Evolutionary conservation across 2,113 vertebrate species (phyloP).

Genomic region (Halcyon malimbica): DNA sequence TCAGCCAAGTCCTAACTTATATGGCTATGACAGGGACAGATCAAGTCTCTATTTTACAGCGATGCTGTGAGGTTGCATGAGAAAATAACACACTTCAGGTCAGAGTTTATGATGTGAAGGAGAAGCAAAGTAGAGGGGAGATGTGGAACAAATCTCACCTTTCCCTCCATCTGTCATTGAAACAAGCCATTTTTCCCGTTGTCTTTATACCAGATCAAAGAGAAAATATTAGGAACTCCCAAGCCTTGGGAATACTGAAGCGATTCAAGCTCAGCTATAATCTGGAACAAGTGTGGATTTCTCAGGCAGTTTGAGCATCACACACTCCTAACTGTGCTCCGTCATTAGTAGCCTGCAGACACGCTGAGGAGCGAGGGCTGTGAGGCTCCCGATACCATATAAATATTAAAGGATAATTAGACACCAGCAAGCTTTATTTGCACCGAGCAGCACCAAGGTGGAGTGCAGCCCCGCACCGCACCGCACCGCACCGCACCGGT

Average conservation of each 20-base stretch:
- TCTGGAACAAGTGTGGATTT: neutral
- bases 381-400: accelerated
- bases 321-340: accelerated
- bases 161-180: neutral
- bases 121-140: neutral
- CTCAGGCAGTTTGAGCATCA: accelerated
- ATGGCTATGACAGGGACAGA: neutral
- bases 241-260: neutral
- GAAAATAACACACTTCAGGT: neutral
- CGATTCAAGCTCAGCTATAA: neutral
- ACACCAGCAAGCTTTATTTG: accelerated
- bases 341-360: neutral
- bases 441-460: neutral
- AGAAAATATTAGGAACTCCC: neutral
- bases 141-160: neutral
- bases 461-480: accelerated
- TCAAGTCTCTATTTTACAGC: neutral
- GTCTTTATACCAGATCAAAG: neutral
- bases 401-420: accelerated
- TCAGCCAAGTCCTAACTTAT: neutral
- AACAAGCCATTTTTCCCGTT: neutral
- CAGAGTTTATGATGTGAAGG: neutral
- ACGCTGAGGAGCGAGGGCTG: accelerated
- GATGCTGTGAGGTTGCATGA: neutral
- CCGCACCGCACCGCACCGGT: accelerated